phyloP scores from a whole-genome alignment of 2,113 vertebrate species.

The Arenaria interpres region DNA sequence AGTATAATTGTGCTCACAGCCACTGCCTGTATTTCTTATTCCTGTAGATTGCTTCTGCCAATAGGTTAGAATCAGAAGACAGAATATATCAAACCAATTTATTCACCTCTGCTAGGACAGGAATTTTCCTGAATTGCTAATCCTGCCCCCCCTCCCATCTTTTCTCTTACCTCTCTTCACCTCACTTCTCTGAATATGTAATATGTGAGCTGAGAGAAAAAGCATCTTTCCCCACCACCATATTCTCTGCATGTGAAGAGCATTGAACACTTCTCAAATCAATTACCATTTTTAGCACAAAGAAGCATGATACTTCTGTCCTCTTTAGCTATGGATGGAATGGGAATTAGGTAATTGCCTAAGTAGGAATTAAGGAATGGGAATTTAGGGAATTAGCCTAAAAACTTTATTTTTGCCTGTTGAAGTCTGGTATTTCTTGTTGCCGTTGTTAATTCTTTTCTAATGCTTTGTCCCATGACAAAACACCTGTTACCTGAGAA shows the following conservation, averaged over 20 bases:
- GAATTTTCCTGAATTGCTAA: neutral
- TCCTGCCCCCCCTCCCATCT: neutral
- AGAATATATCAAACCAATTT: neutral
- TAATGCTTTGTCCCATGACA: constrained; percentile 12
- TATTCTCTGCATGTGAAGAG: neutral
- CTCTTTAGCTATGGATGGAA: neutral
- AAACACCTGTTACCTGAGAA: constrained; percentile 26
- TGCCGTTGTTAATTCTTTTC: constrained; percentile 9
- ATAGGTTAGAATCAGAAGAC: neutral
- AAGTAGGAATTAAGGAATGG: constrained; percentile 14
- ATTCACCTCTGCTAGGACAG: neutral
- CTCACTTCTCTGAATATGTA: neutral
- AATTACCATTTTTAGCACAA: neutral
- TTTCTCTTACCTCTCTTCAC: neutral
- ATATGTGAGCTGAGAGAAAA: neutral
- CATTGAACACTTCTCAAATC: neutral
- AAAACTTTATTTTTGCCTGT: constrained; percentile 11
- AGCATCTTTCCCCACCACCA: neutral
- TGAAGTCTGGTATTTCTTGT: neutral
- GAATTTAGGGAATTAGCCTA: neutral
- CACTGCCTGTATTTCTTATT: neutral
- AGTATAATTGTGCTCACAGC: neutral
- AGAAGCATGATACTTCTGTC: neutral
- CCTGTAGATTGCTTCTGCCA: neutral
- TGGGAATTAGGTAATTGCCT: constrained; percentile 13